Percentiles rank a stretch among this genome's conserved stretches.
Conservation (phyloP, 2,888 invertebrate genomes). For the Cryptocephalus primarius region DNA sequence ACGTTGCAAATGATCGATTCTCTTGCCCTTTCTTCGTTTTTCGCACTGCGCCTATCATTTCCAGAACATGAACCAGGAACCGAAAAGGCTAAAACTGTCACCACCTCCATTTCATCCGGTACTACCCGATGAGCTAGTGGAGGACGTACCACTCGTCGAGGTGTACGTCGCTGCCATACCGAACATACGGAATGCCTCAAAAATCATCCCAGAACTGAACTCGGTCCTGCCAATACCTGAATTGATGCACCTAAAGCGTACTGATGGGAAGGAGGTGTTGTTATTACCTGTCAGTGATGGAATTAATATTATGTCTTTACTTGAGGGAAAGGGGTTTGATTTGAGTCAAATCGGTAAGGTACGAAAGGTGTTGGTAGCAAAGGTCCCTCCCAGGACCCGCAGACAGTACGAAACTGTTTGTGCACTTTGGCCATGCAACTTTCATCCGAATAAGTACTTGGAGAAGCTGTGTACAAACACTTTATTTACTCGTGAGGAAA, state of each 20-base stretch:
- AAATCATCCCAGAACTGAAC: conserved; percentile 48
- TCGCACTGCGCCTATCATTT: no score
- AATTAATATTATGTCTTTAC: conserved; percentile 16
- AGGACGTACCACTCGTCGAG: conserved; percentile 34
- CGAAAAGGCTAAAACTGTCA: conserved; percentile 22
- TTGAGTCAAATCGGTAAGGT: conserved; percentile 42
- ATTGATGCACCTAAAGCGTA: conserved; percentile 64
- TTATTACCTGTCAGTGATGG: conserved; percentile 34
- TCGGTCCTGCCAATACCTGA: conserved; percentile 47
- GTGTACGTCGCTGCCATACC: conserved; percentile 51
- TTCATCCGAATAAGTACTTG: conserved; percentile 66
- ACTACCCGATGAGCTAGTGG: conserved; percentile 18
- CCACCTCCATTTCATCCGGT: conserved; percentile 14
- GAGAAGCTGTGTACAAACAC: conserved; percentile 54
- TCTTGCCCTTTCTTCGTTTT: background rate
- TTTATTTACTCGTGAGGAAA: conserved; percentile 47
- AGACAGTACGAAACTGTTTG: conserved; percentile 52
- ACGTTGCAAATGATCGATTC: background rate
- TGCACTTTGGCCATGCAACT: conserved; percentile 71
- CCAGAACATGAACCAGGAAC: background rate
- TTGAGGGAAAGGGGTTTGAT: conserved; percentile 42
- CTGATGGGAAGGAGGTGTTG: conserved; percentile 49
- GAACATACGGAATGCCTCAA: conserved; percentile 51
- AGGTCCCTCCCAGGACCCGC: conserved; percentile 50
- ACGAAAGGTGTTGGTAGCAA: conserved; percentile 47